A percentile compares a stretch with the other conserved stretches of the same genome.
These are phyloP conservation scores for Nerophis lumbriciformis DNA, from an alignment of 2,113 vertebrate genomes.

Conservation along the genomic window DNA sequence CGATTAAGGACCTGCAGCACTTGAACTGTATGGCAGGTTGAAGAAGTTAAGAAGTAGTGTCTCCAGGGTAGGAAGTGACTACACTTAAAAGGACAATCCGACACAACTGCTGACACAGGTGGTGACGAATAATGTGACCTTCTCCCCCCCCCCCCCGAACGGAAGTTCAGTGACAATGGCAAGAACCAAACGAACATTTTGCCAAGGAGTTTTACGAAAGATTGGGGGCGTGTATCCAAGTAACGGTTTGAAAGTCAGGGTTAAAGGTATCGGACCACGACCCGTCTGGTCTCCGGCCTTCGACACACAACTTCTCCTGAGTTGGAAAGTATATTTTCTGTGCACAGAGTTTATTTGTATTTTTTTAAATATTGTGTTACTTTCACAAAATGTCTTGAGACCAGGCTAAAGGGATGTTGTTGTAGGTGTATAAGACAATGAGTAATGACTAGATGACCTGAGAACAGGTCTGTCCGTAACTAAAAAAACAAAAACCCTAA, in stretches of 20 bases:
- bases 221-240: too few relatives aligned
- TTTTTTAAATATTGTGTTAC: constrained; percentile 16
- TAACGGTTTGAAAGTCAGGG: not conserved
- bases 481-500: constrained; percentile 20
- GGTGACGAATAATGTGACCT: constrained; percentile 38
- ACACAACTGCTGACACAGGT: constrained; percentile 14
- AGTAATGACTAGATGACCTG: constrained; percentile 23
- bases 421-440: constrained; percentile 46
- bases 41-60: constrained; percentile 30
- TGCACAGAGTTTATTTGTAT: constrained; percentile 28
- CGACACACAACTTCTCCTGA: constrained; percentile 12
- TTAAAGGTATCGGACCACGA: not conserved
- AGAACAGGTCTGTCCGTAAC: constrained; percentile 16
- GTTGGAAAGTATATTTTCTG: constrained; percentile 17
- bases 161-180: constrained; percentile 6
- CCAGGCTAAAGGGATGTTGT: constrained; percentile 54
- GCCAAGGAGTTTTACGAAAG: not conserved
- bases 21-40: constrained; percentile 38
- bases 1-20: constrained; percentile 15
- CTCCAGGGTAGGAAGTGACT: constrained; percentile 39
- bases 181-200: constrained; percentile 2
- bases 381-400: constrained; percentile 27
- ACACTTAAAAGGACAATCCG: constrained; percentile 18
- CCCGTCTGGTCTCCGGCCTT: constrained; percentile 5
- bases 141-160: constrained; percentile 1